phyloP scores from a whole-genome alignment of 2,888 invertebrate genomes.

The Polydrusus pterygomalis region DNA sequence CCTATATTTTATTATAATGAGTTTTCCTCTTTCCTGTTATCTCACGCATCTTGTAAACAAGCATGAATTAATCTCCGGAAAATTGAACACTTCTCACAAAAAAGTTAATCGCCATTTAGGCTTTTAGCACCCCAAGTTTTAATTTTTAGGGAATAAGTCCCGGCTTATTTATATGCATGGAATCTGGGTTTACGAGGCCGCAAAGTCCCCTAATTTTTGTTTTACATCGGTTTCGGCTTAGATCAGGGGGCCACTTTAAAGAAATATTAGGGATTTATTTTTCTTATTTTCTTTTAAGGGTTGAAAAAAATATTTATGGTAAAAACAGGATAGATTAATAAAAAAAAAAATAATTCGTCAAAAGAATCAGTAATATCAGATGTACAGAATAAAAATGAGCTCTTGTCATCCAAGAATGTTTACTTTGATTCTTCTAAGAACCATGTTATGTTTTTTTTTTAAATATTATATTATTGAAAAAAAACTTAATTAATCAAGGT shows the following conservation, averaged over 20 bases:
- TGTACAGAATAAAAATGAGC: too few relatives aligned
- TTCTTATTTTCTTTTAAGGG: background rate
- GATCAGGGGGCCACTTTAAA: background rate
- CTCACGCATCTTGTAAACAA: constrained; percentile 13
- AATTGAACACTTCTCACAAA: constrained; percentile 31
- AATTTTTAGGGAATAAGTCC: constrained; percentile 22
- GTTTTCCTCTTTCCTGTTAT: constrained; percentile 5
- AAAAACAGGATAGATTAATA: too few relatives aligned
- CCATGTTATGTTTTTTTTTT: too few relatives aligned
- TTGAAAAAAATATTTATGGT: background rate
- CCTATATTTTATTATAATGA: constrained; percentile 26
- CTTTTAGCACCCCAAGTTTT: constrained; percentile 24
- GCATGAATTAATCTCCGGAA: constrained; percentile 15
- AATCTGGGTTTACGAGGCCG: constrained; percentile 24
- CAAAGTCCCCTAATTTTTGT: constrained; percentile 24
- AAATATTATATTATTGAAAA: too few relatives aligned
- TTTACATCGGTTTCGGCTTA: constrained; percentile 16
- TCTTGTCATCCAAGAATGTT: too few relatives aligned
- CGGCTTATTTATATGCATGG: constrained; percentile 28
- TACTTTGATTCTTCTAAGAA: too few relatives aligned
- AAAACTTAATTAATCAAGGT: too few relatives aligned
- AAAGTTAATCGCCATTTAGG: constrained; percentile 27
- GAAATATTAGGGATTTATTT: background rate
- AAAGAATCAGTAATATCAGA: too few relatives aligned
- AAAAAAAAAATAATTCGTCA: too few relatives aligned